Conservation (phyloP, 2,113 vertebrate genomes). For the Aegithalos caudatus region DNA sequence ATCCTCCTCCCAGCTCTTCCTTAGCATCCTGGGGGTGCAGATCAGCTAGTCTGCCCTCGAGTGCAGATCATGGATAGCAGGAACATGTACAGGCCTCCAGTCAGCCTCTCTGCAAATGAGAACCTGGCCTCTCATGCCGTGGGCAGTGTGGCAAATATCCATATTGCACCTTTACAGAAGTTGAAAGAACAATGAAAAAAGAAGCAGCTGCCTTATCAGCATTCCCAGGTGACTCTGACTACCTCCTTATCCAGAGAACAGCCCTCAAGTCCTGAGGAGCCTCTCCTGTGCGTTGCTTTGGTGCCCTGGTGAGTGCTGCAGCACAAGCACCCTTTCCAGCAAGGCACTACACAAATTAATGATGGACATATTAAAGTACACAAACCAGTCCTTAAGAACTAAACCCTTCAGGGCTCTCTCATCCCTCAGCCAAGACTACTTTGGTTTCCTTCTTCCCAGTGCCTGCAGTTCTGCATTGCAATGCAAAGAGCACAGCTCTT, state of each 20-base stretch:
- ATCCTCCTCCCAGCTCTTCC: neutral
- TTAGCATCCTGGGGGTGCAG: neutral
- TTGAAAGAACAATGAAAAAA: neutral
- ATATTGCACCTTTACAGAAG: neutral
- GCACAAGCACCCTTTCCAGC: neutral
- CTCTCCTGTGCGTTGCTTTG: neutral
- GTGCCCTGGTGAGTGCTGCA: neutral
- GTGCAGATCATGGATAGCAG: neutral
- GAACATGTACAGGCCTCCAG: neutral
- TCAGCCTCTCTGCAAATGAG: neutral
- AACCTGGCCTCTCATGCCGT: accelerated
- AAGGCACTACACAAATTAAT: neutral
- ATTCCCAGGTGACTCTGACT: neutral
- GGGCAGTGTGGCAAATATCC: neutral
- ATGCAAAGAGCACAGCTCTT: neutral
- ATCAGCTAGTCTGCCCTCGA: neutral
- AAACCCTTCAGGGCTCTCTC: neutral
- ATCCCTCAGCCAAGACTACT: neutral
- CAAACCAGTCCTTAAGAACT: neutral
- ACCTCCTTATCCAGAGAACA: neutral
- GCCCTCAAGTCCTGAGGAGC: neutral
- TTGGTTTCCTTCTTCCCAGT: neutral
- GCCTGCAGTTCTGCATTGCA: neutral
- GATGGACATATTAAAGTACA: neutral
- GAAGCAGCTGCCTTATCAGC: neutral